phyloP scores from a whole-genome alignment of 2,888 invertebrate genomes.

The Myopa testacea region DNA sequence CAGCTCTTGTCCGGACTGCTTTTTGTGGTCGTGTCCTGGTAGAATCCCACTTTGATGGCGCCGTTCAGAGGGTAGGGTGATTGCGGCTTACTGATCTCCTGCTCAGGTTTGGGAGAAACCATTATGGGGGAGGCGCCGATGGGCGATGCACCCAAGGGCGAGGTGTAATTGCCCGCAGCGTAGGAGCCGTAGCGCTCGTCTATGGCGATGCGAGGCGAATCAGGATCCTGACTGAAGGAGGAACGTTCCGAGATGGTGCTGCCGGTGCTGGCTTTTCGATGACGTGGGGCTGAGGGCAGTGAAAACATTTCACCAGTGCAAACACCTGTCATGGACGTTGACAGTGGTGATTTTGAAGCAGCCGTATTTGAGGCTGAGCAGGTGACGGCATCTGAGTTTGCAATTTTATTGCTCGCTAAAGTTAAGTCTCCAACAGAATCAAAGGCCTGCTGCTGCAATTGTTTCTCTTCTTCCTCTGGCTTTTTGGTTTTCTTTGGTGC shows the following conservation, averaged over 20 bases:
- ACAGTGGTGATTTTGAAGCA: constrained; percentile 24
- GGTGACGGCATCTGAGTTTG: neutral
- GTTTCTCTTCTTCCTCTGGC: constrained; percentile 70
- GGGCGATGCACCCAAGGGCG: constrained; percentile 74
- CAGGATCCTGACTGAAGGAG: constrained; percentile 82
- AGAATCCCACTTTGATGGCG: constrained; percentile 87
- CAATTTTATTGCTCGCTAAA: constrained; percentile 44
- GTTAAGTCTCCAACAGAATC: constrained; percentile 35
- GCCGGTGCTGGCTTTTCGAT: constrained; percentile 81
- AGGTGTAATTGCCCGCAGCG: constrained; percentile 79
- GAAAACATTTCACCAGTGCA: constrained; percentile 60
- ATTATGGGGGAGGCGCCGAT: constrained; percentile 75
- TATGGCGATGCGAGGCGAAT: constrained; percentile 76
- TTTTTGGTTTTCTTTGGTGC: constrained; percentile 83
- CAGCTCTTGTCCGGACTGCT: constrained; percentile 87
- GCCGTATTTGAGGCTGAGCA: constrained; percentile 30
- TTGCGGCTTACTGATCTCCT: constrained; percentile 73
- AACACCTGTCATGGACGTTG: constrained; percentile 45
- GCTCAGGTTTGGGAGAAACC: constrained; percentile 81
- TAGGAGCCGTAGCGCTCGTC: constrained; percentile 74
- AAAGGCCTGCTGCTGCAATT: constrained; percentile 46
- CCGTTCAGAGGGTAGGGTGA: constrained; percentile 80
- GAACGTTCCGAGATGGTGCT: constrained; percentile 84
- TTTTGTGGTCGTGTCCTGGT: constrained; percentile 87
- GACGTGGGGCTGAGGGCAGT: constrained; percentile 69